Percentiles rank a stretch among this genome's conserved stretches.
Conservation (phyloP, 2,888 invertebrate genomes). For the Bombylius major region DNA sequence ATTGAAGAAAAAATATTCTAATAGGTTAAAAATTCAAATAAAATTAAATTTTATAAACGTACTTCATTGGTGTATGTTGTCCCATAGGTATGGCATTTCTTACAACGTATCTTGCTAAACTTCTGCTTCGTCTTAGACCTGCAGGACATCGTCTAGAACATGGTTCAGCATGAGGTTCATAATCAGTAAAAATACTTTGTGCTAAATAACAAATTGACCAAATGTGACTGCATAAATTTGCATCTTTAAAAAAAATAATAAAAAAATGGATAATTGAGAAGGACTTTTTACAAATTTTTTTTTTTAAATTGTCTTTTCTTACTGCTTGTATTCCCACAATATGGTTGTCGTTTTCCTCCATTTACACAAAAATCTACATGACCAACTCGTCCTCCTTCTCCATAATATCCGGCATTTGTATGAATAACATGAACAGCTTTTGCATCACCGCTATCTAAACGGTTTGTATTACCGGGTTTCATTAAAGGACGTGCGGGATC, state of each 20-base stretch:
- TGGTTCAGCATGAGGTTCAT: conserved; percentile 48
- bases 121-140: conserved; percentile 32
- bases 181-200: conserved; percentile 50
- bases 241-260: conserved; percentile 40
- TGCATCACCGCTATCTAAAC: conserved; percentile 60
- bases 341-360: conserved; percentile 61
- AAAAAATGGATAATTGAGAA: not conserved
- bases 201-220: conserved; percentile 71
- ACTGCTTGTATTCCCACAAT: conserved; percentile 59
- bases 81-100: conserved; percentile 52
- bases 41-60: conserved; percentile 16
- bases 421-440: conserved; percentile 65
- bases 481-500: conserved; percentile 66
- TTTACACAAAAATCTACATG: conserved; percentile 72
- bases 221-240: conserved; percentile 65
- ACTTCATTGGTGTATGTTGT: conserved; percentile 59
- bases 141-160: conserved; percentile 62
- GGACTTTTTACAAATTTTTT: not conserved
- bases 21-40: not conserved
- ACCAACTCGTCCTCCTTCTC: conserved; percentile 57
- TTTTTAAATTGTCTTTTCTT: conserved; percentile 23
- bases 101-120: conserved; percentile 34
- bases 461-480: conserved; percentile 46
- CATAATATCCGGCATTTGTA: conserved; percentile 69
- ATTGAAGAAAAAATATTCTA: not conserved